These are phyloP conservation scores for Eonycteris spelaea DNA, from an alignment of 2,113 vertebrate genomes.

Conservation along the genomic window DNA sequence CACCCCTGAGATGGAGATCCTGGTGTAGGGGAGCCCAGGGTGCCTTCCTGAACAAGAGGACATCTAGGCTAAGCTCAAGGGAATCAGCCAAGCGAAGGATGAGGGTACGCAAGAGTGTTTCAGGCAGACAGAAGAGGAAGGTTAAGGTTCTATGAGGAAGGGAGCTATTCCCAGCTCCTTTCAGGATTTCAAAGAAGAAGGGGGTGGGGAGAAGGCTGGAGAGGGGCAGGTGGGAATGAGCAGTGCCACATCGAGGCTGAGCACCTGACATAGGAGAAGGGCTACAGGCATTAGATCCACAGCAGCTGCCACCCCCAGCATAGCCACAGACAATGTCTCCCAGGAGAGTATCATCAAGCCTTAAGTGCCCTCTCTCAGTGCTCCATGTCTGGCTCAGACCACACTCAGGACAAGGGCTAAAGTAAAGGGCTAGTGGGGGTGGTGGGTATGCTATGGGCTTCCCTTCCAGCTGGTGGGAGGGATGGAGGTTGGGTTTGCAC, in stretches of 20 bases:
- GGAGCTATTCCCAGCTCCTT: not conserved
- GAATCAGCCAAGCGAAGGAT: not conserved
- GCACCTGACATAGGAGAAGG: not conserved
- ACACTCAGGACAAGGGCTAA: not conserved
- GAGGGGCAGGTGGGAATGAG: not conserved
- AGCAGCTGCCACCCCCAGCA: accelerated
- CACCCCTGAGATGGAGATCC: not conserved
- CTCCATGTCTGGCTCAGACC: not conserved
- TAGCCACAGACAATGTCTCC: not conserved
- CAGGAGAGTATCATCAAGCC: not conserved
- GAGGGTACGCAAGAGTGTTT: not conserved
- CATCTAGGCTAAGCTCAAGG: not conserved
- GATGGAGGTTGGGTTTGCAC: not conserved
- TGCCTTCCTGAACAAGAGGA: not conserved
- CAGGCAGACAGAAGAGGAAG: not conserved
- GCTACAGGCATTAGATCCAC: not conserved
- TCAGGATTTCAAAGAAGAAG: not conserved
- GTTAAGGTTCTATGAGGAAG: not conserved
- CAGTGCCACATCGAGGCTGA: not conserved
- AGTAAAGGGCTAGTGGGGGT: not conserved
- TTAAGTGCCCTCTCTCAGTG: accelerated
- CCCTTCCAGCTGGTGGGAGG: not conserved
- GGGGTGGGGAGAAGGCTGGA: not conserved
- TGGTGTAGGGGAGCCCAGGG: not conserved
- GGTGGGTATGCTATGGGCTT: accelerated